Evolutionary conservation across 1,140 invertebrate species (phyloP).

Genomic region (Drosophila nebulosa): DNA sequence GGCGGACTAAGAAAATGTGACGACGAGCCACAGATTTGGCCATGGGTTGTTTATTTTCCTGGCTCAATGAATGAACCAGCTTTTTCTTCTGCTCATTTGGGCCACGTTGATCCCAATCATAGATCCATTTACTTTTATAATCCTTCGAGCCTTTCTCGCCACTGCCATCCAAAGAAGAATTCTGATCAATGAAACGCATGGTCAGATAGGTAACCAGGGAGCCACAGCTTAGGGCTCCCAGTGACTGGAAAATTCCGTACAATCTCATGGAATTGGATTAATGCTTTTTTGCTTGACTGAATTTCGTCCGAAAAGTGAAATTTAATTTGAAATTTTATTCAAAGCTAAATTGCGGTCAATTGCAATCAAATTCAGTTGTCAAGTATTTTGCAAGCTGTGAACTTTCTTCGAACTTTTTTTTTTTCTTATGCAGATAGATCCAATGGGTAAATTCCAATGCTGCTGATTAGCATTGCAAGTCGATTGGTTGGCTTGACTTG

Average conservation of each 20-base stretch:
- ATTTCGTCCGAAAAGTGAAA: neutral
- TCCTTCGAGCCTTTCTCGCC: neutral
- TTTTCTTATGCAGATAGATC: neutral
- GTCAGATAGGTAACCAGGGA: slow-evolving; percentile 42
- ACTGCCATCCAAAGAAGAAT: neutral
- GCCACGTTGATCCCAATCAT: slow-evolving; percentile 88
- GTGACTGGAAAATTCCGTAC: slow-evolving; percentile 19
- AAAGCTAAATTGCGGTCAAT: slow-evolving; percentile 17
- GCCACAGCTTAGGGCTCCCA: slow-evolving; percentile 41
- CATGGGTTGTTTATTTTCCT: slow-evolving; percentile 82
- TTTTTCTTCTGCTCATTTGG: slow-evolving; percentile 83
- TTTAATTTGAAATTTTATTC: neutral
- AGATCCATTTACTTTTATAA: slow-evolving; percentile 84
- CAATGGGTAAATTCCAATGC: slow-evolving; percentile 1
- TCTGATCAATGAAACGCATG: slow-evolving; percentile 27
- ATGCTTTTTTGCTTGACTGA: neutral
- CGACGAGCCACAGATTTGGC: slow-evolving; percentile 88
- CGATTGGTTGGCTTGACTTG: slow-evolving; percentile 35
- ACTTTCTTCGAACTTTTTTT: slow-evolving; percentile 33
- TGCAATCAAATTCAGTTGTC: slow-evolving; percentile 32
- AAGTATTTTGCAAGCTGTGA: slow-evolving; percentile 19
- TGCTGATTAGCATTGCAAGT: slow-evolving; percentile 64
- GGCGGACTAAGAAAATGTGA: slow-evolving; percentile 94
- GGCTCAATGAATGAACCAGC: slow-evolving; percentile 71
- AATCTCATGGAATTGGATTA: slow-evolving; percentile 26